These are phyloP conservation scores for Wasmannia auropunctata DNA, from an alignment of 1,140 invertebrate species.

Conservation along the genomic window DNA sequence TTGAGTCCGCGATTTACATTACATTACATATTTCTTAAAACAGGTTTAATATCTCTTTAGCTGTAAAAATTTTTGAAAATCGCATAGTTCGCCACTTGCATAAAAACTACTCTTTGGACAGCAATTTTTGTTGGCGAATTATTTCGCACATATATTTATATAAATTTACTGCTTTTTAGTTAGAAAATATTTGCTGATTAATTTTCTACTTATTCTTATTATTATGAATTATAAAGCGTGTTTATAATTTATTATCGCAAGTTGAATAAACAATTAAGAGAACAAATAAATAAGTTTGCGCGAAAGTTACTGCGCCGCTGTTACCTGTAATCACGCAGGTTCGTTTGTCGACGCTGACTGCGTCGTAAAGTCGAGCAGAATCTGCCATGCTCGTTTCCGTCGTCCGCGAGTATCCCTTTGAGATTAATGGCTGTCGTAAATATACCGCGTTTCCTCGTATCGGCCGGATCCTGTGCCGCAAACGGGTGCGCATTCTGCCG, in stretches of 20 bases:
- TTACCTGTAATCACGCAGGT: slow-evolving; percentile 7
- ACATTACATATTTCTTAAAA: not conserved
- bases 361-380: slow-evolving; percentile 48
- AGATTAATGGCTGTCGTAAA: slow-evolving; percentile 63
- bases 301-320: not conserved
- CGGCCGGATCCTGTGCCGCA: not conserved
- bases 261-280: slow-evolving; percentile 1
- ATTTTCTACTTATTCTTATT: not conserved
- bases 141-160: not conserved
- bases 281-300: not conserved
- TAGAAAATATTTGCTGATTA: not conserved
- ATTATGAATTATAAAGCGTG: not conserved
- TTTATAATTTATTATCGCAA: not conserved
- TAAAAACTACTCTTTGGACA: not conserved
- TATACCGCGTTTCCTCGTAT: slow-evolving; percentile 43
- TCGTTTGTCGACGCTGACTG: slow-evolving; percentile 19
- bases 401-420: slow-evolving; percentile 21
- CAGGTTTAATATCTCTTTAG: not conserved
- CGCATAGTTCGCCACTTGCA: not conserved
- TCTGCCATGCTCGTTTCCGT: slow-evolving; percentile 40
- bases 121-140: not conserved
- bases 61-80: not conserved
- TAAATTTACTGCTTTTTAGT: no score
- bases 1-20: not conserved
- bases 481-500: slow-evolving; percentile 8